Percentiles rank a stretch among this genome's conserved stretches.
phyloP scores from a whole-genome alignment of 2,888 invertebrate genomes.

The Hyalella azteca region DNA sequence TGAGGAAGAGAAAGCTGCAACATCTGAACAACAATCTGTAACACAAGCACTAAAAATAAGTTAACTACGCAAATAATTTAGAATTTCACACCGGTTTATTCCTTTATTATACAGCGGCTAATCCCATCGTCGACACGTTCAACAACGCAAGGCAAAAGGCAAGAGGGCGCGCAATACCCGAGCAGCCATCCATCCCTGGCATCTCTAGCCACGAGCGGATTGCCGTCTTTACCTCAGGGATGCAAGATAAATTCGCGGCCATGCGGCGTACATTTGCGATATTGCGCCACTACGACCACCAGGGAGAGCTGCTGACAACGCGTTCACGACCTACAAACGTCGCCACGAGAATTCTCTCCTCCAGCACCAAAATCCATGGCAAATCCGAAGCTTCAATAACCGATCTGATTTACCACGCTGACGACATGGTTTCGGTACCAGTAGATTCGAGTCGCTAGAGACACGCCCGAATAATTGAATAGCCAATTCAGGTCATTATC shows the following conservation, averaged over 20 bases:
- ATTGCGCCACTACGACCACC: background rate
- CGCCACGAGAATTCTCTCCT: too few species aligned
- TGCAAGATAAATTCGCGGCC: conserved; percentile 16
- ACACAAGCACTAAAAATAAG: too few species aligned
- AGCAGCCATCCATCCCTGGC: background rate
- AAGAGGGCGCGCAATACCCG: background rate
- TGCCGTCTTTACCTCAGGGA: background rate
- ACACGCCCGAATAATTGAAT: background rate
- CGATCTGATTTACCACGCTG: background rate
- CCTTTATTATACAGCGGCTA: background rate
- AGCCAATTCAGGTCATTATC: background rate
- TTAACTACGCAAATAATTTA: background rate
- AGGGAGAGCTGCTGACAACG: background rate
- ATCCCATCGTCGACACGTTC: background rate
- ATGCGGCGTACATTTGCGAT: conserved; percentile 32
- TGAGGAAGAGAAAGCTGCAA: too few species aligned
- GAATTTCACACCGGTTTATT: background rate
- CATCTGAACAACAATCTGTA: too few species aligned
- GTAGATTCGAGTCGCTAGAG: background rate
- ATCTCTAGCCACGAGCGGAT: background rate
- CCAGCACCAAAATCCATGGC: too few species aligned
- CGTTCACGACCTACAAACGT: too few species aligned
- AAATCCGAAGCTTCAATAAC: background rate
- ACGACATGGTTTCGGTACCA: background rate
- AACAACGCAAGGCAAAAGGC: background rate